Evolutionary conservation across 2,888 invertebrate species (phyloP), one percentile per base, ranked within the genome.

Genomic region (Euphydryas editha): DNA sequence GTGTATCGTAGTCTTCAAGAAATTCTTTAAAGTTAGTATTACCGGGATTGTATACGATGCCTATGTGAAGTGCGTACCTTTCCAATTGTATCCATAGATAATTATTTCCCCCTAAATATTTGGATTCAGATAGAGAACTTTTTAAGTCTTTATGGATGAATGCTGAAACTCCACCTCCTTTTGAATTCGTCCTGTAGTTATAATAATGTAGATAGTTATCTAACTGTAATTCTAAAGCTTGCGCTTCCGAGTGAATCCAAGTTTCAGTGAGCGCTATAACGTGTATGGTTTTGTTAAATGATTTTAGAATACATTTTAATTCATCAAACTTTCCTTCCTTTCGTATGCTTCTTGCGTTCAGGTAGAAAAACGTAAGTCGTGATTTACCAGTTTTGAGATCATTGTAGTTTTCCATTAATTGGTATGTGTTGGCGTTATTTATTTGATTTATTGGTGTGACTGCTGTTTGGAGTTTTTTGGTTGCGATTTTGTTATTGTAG

Each of bases 121-220:
- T 42, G 21, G 57, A 59, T 18, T 73, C 66, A 1, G 47, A 44
- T 20, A 66, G 1, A 17, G 15, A 58, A 42, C 73, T 72, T 58
- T 73, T 72, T 2, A 76, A 15, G 42, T 65, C 65, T 37, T 74
- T n/a, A n/a, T n/a, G n/a, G n/a, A n/a, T n/a, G n/a, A n/a, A n/a
- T n/a, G n/a, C n/a, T n/a, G n/a, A n/a, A 5, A 77, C 74, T 21
- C 75, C 76, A 11, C 76, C 74, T n/a, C 75, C 76, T 11, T 20
- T 66, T 46, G 39, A 61, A 17, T 73, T 71, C 10, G 65, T 71
- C 65, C 75, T 70, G 30, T 65, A 62, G 37, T 73, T 76, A 44
- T 72, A 75, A 30, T 73, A 70, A 36, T 76, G 73, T 2, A 72
- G 68, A 46, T 64, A 64, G 44, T 64, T 59, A 15, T 36, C 8